phyloP scores from a whole-genome alignment of 2,113 vertebrate genomes.

The Saguinus midas region DNA sequence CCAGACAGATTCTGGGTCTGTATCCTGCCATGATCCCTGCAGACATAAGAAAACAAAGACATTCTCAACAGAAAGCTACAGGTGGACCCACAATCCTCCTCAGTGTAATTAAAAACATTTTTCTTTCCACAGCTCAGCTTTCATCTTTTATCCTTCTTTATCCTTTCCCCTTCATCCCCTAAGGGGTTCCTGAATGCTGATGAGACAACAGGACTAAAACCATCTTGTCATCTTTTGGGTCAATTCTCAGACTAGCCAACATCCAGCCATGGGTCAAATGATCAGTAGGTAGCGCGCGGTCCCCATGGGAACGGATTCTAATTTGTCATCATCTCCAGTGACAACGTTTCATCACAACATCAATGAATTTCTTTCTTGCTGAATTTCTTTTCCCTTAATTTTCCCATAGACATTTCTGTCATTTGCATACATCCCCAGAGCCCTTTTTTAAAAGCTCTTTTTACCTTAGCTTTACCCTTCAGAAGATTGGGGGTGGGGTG shows the following conservation, averaged over 20 bases:
- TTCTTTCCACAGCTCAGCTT: constrained; percentile 66
- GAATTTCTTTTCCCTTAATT: constrained; percentile 72
- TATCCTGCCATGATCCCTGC: constrained; percentile 11
- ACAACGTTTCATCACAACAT: constrained; percentile 84
- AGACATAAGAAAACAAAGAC: constrained; percentile 61
- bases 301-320: constrained; percentile 80
- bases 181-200: constrained; percentile 66
- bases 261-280: constrained; percentile 73
- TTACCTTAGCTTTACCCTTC: constrained; percentile 75
- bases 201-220: constrained; percentile 61
- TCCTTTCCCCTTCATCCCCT: constrained; percentile 58
- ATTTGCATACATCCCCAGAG: constrained; percentile 80
- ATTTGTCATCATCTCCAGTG: constrained; percentile 80
- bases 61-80: constrained; percentile 62
- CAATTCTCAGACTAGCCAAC: constrained; percentile 61
- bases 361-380: constrained; percentile 75
- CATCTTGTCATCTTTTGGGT: constrained; percentile 73
- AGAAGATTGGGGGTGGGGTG: constrained; percentile 66
- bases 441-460: constrained; percentile 41
- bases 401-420: constrained; percentile 78
- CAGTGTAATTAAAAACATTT: constrained; percentile 67
- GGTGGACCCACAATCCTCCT: constrained; percentile 64
- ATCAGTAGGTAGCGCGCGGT: constrained; percentile 73
- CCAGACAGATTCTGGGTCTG: constrained; percentile 26
- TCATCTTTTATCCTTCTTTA: constrained; percentile 66